Evolutionary conservation across 2,797 vertebrate genomes (phyloP).

Genomic region (Morus bassanus): DNA sequence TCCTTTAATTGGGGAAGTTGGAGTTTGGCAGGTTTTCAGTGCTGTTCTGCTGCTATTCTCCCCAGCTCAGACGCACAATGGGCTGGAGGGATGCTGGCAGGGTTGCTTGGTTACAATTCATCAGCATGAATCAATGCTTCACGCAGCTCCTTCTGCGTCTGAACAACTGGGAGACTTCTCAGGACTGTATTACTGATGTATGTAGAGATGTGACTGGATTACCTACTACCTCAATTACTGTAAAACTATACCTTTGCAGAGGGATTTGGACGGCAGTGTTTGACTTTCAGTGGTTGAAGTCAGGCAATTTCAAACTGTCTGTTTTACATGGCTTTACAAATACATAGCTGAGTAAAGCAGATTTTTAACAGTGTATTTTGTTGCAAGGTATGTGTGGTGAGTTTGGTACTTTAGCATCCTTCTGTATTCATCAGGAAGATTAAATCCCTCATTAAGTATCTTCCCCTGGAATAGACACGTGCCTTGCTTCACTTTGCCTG

Average conservation of each 20-base stretch:
- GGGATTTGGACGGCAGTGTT: not conserved
- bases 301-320: not conserved
- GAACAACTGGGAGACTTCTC: not conserved
- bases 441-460: not conserved
- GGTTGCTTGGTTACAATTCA: conserved; percentile 71
- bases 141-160: not conserved
- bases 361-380: not conserved
- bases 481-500: not conserved
- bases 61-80: conserved; percentile 49
- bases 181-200: not conserved
- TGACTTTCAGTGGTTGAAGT: not conserved
- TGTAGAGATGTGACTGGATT: not conserved
- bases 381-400: not conserved
- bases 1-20: conserved; percentile 13
- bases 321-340: not conserved
- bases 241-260: not conserved
- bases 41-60: conserved; percentile 43
- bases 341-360: not conserved
- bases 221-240: not conserved
- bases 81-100: conserved; percentile 46
- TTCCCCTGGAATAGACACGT: not conserved
- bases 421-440: not conserved
- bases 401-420: not conserved
- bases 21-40: conserved; percentile 40
- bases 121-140: conserved; percentile 40